phyloP scores from a whole-genome alignment of 2,888 invertebrate species.

The Sarcophaga variegata region DNA sequence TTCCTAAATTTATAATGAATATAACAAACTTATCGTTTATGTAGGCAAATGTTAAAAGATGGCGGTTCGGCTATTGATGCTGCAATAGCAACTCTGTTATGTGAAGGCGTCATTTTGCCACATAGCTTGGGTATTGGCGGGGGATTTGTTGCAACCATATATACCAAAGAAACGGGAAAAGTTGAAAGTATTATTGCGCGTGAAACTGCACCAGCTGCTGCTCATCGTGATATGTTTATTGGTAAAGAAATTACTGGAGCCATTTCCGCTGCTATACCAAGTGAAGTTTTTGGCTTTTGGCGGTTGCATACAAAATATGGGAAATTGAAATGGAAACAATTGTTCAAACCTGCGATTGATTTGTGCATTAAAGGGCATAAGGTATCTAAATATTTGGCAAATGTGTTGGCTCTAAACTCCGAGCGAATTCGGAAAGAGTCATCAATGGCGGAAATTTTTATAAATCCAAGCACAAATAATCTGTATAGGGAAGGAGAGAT shows the following conservation, averaged over 20 bases:
- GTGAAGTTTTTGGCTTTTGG: conserved; percentile 93
- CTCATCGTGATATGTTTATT: conserved; percentile 87
- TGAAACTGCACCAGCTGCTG: conserved; percentile 88
- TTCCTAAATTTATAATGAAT: background rate
- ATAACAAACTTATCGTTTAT: conserved; percentile 68
- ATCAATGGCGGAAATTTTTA: conserved; percentile 84
- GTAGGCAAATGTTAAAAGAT: conserved; percentile 86
- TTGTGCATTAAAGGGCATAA: conserved; percentile 88
- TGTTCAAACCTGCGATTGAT: conserved; percentile 90
- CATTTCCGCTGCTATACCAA: conserved; percentile 89
- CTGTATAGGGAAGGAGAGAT: conserved; percentile 84
- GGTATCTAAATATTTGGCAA: conserved; percentile 86
- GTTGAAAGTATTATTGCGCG: conserved; percentile 88
- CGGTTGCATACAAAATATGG: conserved; percentile 89
- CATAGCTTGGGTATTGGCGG: conserved; percentile 95
- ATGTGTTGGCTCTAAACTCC: conserved; percentile 83
- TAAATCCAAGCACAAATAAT: conserved; percentile 84
- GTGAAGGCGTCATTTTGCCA: conserved; percentile 91
- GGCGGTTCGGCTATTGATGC: conserved; percentile 93
- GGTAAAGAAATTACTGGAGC: conserved; percentile 82
- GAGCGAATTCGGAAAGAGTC: conserved; percentile 84
- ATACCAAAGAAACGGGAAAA: conserved; percentile 84
- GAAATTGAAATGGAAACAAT: conserved; percentile 88
- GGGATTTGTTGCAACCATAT: conserved; percentile 93
- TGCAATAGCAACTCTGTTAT: conserved; percentile 92